Base-by-base conservation (phyloP, 2,797 vertebrate species). In the Cuniculus paca region DNA sequence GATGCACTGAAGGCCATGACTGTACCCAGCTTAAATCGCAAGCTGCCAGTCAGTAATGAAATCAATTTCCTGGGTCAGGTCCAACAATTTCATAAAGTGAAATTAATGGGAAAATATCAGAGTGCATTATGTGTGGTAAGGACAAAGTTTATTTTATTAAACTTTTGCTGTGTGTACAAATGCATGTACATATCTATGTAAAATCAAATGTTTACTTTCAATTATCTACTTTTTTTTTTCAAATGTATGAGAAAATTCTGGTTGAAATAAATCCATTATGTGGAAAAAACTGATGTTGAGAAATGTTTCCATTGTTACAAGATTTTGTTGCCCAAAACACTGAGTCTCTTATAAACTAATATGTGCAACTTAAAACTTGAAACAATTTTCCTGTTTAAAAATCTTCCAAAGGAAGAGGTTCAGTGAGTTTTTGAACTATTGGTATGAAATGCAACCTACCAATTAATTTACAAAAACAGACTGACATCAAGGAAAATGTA, bases 321-420 rank as follows among this genome's bases (percentile, higher is more conserved):
- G 85, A 91, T 80, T 88, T 82, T 60, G 50, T 79, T 94, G 68
- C 39, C 88, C 36, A 87, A 92, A 94, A 31, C 50, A n/a, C 1
- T 20, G 8, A 91, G 68, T 87, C 58, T 91, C 61, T 74, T 36
- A 86, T 86, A 91, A 87, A 96, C 75, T 96, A 90, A 68, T 42
- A 88, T 42, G 36, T 56, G 45, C 45, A 86, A 83, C 56, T 90
- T 81, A 72, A 52, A 74, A 58, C 63, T 82, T 75, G 95, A 95
- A 92, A 95, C 39, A 61, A 84, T 81, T 93, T 75, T 87, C 79
- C 28, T 70, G 39, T 90, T 94, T 85, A 58, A 90, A 95, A 77
- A 94, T 84, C 93, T 96, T 92, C 72, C 48, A 91, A 90, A 88
- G 68, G 50, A 95, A 91, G 79, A 65, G 31, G 58, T 79, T 81